Evolutionary conservation across 2,113 vertebrate species (phyloP).

Genomic region (Pedionomus torquatus): DNA sequence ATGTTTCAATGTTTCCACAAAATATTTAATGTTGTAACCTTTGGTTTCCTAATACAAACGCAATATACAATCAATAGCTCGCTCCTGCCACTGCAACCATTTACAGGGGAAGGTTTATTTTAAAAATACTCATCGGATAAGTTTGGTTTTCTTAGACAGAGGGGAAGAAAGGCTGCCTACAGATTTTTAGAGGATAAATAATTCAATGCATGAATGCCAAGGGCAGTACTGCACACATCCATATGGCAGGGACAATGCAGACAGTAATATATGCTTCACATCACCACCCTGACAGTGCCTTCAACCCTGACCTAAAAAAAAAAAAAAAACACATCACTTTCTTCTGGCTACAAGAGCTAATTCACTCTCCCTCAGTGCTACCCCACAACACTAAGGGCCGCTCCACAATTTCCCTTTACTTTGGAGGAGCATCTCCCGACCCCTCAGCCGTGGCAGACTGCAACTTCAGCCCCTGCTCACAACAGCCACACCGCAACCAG

Average conservation of each 20-base stretch:
- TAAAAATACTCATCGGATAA: neutral
- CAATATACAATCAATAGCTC: neutral
- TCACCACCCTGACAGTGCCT: conserved; percentile 21
- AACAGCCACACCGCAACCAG: fast-evolving
- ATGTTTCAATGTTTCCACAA: neutral
- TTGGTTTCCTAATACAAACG: neutral
- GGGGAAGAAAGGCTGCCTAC: conserved; percentile 27
- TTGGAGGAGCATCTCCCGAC: neutral
- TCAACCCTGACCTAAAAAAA: conserved; percentile 28
- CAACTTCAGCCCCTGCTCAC: neutral
- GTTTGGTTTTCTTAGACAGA: conserved; percentile 28
- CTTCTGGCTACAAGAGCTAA: neutral
- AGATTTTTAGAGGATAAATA: conserved; percentile 71
- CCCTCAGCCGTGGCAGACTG: fast-evolving
- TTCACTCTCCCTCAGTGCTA: neutral
- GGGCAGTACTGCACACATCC: conserved; percentile 58
- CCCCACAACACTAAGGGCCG: neutral
- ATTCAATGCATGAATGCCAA: conserved; percentile 66
- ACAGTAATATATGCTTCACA: conserved; percentile 37
- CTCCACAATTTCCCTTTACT: neutral
- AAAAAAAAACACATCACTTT: neutral
- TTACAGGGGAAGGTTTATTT: neutral
- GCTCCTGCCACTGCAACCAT: neutral
- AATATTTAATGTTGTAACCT: neutral
- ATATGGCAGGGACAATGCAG: conserved; percentile 48